These are phyloP conservation scores for Poecilia velifera DNA, from an alignment of 2,797 vertebrate genomes.

Conservation along the genomic window DNA sequence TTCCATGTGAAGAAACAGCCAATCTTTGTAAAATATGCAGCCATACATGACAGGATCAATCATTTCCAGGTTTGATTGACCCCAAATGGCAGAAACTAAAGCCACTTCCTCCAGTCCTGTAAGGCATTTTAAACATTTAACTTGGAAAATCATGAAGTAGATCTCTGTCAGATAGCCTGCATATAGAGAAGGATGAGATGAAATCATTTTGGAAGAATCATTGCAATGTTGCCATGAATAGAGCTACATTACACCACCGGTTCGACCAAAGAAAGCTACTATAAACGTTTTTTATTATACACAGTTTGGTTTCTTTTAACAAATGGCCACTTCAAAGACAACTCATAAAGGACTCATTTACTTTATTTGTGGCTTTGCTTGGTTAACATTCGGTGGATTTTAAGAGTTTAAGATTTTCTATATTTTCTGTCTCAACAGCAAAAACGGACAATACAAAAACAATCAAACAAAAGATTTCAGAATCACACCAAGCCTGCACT, in stretches of 20 bases:
- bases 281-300: background rate
- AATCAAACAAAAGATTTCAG: slow-evolving; percentile 19
- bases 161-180: background rate
- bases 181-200: background rate
- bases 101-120: background rate
- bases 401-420: slow-evolving; percentile 24
- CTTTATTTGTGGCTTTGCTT: slow-evolving; percentile 8
- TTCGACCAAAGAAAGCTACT: background rate
- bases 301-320: background rate
- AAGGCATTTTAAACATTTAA: background rate
- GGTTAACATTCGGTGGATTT: slow-evolving; percentile 22
- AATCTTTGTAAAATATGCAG: slow-evolving; percentile 1
- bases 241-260: background rate
- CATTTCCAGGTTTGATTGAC: no score
- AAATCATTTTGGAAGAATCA: background rate
- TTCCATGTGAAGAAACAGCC: background rate
- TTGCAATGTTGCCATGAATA: background rate
- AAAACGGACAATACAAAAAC: slow-evolving; percentile 25
- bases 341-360: background rate
- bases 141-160: background rate
- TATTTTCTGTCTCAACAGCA: slow-evolving; percentile 30
- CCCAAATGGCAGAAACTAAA: background rate
- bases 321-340: background rate
- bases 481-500: slow-evolving; percentile 19
- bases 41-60: background rate